Evolutionary conservation across 2,797 vertebrate species (phyloP).

Genomic region (Natrix natrix): DNA sequence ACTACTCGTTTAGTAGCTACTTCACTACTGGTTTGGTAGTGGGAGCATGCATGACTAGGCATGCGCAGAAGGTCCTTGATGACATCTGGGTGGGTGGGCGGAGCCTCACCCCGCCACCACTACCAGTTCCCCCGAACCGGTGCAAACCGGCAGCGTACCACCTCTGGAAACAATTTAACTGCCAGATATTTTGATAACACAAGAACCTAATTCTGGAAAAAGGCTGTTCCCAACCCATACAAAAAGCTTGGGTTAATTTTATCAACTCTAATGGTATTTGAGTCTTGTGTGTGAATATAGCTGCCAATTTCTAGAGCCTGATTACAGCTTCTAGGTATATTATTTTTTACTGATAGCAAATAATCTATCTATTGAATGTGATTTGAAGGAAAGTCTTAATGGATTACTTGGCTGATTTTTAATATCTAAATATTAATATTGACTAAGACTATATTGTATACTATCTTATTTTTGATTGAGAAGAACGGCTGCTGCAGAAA

Average conservation of each 20-base stretch:
- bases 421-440: neutral
- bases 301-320: neutral
- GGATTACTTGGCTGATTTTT: neutral
- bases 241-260: neutral
- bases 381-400: neutral
- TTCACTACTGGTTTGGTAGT: no score
- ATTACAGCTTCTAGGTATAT: fast-evolving
- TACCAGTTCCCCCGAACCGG: no score
- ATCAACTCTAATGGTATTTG: neutral
- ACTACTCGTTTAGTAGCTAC: no score
- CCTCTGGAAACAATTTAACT: neutral
- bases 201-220: neutral
- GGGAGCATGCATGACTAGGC: no score
- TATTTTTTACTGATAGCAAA: neutral
- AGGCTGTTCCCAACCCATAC: neutral
- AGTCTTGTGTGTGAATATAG: neutral
- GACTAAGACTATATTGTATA: neutral
- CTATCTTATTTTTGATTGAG: neutral
- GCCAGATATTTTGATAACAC: neutral
- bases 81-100: no score
- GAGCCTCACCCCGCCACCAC: no score
- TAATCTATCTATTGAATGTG: neutral
- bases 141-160: no score
- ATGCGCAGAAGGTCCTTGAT: no score
- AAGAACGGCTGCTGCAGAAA: neutral